A percentile compares a stretch with the other conserved stretches of the same genome.
Conservation (phyloP, 2,888 invertebrate genomes). For the Pseudococcus viburni region DNA sequence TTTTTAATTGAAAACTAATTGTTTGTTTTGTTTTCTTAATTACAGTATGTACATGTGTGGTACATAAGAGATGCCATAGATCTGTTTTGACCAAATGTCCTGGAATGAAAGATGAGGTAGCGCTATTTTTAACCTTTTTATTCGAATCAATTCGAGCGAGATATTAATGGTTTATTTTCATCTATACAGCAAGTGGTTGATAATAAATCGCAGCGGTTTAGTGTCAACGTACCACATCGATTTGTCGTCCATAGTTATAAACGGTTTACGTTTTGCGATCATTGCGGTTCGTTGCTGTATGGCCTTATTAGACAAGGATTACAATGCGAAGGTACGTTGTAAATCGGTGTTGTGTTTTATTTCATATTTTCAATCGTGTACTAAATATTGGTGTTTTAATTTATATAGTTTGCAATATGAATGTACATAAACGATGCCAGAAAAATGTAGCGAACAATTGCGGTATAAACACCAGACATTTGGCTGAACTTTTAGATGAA, state of each 20-base stretch:
- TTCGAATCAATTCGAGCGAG: background rate
- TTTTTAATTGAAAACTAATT: constrained; percentile 44
- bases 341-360: background rate
- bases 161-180: constrained; percentile 16
- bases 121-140: constrained; percentile 4
- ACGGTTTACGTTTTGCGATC: constrained; percentile 99
- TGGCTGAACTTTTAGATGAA: constrained; percentile 93
- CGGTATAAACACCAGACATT: constrained; percentile 96
- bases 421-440: constrained; percentile 98
- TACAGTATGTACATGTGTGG: constrained; percentile 98
- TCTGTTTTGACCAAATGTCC: constrained; percentile 99
- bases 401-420: constrained; percentile 88
- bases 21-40: constrained; percentile 69
- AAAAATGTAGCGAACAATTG: constrained; percentile 99
- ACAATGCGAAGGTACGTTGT: constrained; percentile 86
- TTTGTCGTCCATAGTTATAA: constrained; percentile 97
- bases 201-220: constrained; percentile 85
- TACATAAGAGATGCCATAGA: constrained; percentile 98
- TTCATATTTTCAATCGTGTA: constrained; percentile 6
- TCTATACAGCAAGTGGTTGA: constrained; percentile 69
- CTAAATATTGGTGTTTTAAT: constrained; percentile 50
- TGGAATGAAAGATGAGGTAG: constrained; percentile 85
- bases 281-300: constrained; percentile 97
- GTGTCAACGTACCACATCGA: constrained; percentile 98
- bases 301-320: constrained; percentile 96